These are phyloP conservation scores for Synanthedon formicaeformis DNA, from an alignment of 2,888 invertebrate species.

Conservation along the genomic window DNA sequence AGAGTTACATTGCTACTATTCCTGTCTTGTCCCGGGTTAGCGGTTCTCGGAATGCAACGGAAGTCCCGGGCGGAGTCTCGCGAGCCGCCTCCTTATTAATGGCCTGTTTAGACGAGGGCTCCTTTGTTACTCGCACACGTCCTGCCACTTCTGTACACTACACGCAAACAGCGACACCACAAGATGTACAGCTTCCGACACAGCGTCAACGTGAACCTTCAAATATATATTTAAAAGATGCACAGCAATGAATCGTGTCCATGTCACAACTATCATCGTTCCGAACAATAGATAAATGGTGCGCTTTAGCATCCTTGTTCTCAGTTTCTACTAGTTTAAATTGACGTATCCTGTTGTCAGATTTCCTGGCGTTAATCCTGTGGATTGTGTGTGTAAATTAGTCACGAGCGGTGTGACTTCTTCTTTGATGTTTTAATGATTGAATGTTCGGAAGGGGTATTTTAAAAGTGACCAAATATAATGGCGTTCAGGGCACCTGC, in stretches of 20 bases:
- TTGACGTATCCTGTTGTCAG: constrained; percentile 64
- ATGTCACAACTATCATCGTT: constrained; percentile 11
- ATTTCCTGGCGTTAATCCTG: constrained; percentile 57
- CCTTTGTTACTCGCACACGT: constrained; percentile 65
- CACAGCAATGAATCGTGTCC: constrained; percentile 22
- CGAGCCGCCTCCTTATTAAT: constrained; percentile 66
- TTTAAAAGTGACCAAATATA: not conserved
- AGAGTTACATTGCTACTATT: constrained; percentile 46
- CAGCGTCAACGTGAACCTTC: constrained; percentile 12
- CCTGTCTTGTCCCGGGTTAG: constrained; percentile 57
- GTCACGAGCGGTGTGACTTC: constrained; percentile 31
- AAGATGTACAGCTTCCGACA: constrained; percentile 9
- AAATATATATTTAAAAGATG: constrained; percentile 8
- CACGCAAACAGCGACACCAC: constrained; percentile 16
- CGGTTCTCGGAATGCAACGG: constrained; percentile 62
- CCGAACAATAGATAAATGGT: constrained; percentile 30
- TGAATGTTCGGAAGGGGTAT: constrained; percentile 22
- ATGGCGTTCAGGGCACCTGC: not conserved
- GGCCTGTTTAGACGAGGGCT: constrained; percentile 62
- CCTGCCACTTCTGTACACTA: constrained; percentile 42
- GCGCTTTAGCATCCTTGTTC: constrained; percentile 34
- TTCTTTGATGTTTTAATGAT: constrained; percentile 41
- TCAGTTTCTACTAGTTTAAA: constrained; percentile 55
- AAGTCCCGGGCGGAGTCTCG: constrained; percentile 53
- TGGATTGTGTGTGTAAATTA: constrained; percentile 43